Evolutionary conservation across 2,113 vertebrate species (phyloP).

Genomic region (Chunga burmeisteri): DNA sequence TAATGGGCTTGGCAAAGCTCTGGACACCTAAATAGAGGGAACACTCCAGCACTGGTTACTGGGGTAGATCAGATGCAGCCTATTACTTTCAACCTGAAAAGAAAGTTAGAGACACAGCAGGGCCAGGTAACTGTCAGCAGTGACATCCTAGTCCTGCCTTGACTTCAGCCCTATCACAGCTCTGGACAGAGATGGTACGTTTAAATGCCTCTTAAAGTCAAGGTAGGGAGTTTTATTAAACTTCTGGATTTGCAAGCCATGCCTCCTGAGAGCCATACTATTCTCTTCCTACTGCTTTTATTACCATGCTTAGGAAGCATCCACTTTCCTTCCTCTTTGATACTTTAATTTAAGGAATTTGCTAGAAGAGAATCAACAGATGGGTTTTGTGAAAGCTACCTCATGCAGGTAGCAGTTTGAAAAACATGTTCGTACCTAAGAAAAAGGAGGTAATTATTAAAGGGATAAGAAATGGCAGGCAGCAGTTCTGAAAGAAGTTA

Average conservation of each 20-base stretch:
- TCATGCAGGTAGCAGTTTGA: background rate
- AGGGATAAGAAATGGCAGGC: conserved; percentile 27
- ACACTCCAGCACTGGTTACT: background rate
- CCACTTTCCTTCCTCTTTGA: conserved; percentile 30
- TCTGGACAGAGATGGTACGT: background rate
- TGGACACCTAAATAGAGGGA: conserved; percentile 39
- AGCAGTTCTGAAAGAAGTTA: conserved; percentile 19
- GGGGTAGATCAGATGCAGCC: background rate
- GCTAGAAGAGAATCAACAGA: conserved; percentile 18
- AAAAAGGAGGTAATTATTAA: conserved; percentile 23
- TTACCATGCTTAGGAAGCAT: conserved; percentile 13
- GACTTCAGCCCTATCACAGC: background rate
- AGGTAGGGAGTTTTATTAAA: background rate
- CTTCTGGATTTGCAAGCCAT: background rate
- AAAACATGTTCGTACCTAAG: conserved; percentile 9
- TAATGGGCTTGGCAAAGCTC: conserved; percentile 51
- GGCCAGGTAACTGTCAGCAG: background rate
- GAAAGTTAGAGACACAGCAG: background rate
- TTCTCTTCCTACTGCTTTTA: conserved; percentile 28
- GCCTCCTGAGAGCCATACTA: background rate
- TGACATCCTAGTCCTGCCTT: background rate
- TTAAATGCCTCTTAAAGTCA: background rate
- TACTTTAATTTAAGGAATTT: conserved; percentile 30
- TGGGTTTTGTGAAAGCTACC: conserved; percentile 12
- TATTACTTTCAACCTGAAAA: background rate